Conservation (phyloP, 1,140 invertebrate genomes). For the Rhopalosiphum maidis region DNA sequence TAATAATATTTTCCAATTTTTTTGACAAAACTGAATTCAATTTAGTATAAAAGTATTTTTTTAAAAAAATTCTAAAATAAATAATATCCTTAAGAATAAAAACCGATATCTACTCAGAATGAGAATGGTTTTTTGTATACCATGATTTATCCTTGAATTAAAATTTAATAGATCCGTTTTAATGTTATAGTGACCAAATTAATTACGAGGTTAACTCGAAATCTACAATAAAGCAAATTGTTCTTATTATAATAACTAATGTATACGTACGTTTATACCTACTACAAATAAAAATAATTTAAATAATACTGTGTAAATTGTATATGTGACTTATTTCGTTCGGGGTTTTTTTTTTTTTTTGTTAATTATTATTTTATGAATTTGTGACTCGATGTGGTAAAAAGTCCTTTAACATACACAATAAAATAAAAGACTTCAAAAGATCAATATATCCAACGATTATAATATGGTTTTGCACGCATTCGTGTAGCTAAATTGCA, state of each 20-base stretch:
- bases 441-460: conserved; percentile 11
- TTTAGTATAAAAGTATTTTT: too few relatives aligned
- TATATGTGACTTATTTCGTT: background rate
- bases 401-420: background rate
- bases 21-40: background rate
- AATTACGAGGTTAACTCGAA: too few relatives aligned
- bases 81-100: too few relatives aligned
- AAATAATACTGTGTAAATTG: background rate
- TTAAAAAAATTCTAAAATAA: too few relatives aligned
- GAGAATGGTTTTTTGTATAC: too few relatives aligned
- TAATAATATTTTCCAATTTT: background rate
- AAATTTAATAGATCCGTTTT: too few relatives aligned
- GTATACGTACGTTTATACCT: background rate
- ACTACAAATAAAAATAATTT: background rate
- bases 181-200: too few relatives aligned
- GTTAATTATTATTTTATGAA: background rate
- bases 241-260: background rate
- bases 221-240: too few relatives aligned
- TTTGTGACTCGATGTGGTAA: background rate
- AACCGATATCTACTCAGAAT: too few relatives aligned
- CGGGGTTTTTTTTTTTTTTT: background rate
- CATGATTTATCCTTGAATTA: too few relatives aligned
- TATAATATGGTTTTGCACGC: background rate
- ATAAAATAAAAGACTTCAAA: background rate
- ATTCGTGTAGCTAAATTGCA: conserved; percentile 7